phyloP scores from a whole-genome alignment of 2,888 invertebrate species.

The Erebia aethiops region DNA sequence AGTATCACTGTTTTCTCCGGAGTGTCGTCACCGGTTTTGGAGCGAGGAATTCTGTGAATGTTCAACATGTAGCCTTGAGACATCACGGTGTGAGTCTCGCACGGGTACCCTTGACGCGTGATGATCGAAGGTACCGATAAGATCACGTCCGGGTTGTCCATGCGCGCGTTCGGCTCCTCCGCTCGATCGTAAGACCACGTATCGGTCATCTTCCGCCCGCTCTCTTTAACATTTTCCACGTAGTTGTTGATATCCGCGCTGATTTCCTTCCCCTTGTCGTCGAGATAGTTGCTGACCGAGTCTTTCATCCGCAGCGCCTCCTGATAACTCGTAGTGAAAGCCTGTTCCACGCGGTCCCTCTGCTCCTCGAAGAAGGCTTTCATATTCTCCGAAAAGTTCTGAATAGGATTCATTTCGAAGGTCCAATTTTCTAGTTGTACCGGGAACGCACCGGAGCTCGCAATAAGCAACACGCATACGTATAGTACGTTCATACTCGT shows the following conservation, averaged over 20 bases:
- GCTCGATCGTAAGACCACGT: conserved; percentile 55
- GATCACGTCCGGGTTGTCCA: conserved; percentile 61
- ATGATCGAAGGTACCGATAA: conserved; percentile 69
- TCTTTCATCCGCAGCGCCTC: conserved; percentile 54
- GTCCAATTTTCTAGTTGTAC: conserved; percentile 26
- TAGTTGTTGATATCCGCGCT: conserved; percentile 58
- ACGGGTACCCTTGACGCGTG: conserved; percentile 84
- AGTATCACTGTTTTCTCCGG: conserved; percentile 81
- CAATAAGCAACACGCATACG: conserved; percentile 35
- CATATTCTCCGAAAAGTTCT: conserved; percentile 49
- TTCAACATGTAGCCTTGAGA: conserved; percentile 93
- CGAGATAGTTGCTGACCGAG: conserved; percentile 58
- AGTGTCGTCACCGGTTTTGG: conserved; percentile 57
- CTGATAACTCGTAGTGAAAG: conserved; percentile 49
- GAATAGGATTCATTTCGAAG: conserved; percentile 30
- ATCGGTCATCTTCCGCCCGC: conserved; percentile 54
- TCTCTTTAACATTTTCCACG: conserved; percentile 56
- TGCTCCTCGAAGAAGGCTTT: conserved; percentile 53
- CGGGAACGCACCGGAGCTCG: conserved; percentile 33
- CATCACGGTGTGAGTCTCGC: conserved; percentile 87
- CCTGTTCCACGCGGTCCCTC: conserved; percentile 46
- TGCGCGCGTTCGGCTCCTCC: conserved; percentile 47
- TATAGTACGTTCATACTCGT: conserved; percentile 49
- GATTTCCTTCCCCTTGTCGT: conserved; percentile 58
- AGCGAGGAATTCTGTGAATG: conserved; percentile 89